Evolutionary conservation across 1,140 invertebrate genomes (phyloP), one percentile per base, ranked within the genome.

Genomic region (Spodoptera frugiperda): DNA sequence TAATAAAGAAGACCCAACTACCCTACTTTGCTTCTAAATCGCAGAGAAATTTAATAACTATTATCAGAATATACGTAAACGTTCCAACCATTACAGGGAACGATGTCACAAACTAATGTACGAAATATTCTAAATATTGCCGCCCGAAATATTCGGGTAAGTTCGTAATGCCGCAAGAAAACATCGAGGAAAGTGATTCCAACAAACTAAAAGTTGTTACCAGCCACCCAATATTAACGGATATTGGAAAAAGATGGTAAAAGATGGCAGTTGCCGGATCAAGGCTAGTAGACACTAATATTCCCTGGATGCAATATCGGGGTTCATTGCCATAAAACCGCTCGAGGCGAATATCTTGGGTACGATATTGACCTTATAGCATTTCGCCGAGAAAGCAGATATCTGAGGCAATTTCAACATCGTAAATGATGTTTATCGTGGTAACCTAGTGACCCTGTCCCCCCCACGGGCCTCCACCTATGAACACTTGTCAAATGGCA

Each of bases 191-290:
- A 85, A 83, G 82, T 83, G 82, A 82, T 83, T 80, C 51, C 46
- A 83, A 82, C 81, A 75, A 82, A 82, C 67, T 82, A 80, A 84
- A 89, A 84, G 80, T 86, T 83, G 85, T 88, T 86, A 85, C 83
- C 71, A 75, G 78, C 75, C 80, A 59, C 54, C 72, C 78, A 81
- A 87, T 90, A 88, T 88, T 89, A 89, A 78, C 84, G 85, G 84
- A 88, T 90, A 90, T 90, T 87, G 89, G 87, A 85, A 87, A 90
- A 87, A 87, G 84, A 90, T 86, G 85, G 85, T 85, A 82, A 86
- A 87, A 87, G 82, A 87, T 78, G 84, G 80, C 76, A 85, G 81
- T 85, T 82, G 81, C 77, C 84, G 86, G 84, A 88, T 89, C 86
- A 89, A 82, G 78, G 74, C 80, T 81, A 84, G 85, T 85, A 84